Percentiles rank a stretch among this genome's conserved stretches.
These are phyloP conservation scores for Nyctibius grandis DNA, from an alignment of 2,797 vertebrate genomes.

Conservation along the genomic window DNA sequence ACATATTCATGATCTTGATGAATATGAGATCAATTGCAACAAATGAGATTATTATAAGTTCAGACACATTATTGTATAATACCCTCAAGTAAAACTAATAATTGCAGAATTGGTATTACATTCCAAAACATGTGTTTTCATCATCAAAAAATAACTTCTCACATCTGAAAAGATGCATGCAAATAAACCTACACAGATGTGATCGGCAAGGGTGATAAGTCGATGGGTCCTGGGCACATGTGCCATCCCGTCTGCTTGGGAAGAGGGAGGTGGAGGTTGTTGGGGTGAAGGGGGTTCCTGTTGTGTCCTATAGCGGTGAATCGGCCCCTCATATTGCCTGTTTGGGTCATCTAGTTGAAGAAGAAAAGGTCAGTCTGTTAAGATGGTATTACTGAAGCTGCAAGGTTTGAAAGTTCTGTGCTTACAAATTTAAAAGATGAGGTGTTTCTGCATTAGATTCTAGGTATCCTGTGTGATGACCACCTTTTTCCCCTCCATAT, in stretches of 20 bases:
- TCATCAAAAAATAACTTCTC: neutral
- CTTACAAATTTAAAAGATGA: neutral
- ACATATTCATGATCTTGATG: neutral
- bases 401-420: neutral
- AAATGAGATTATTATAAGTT: neutral
- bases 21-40: neutral
- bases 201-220: constrained; percentile 96
- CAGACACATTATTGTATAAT: neutral
- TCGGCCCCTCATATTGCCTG: constrained; percentile 80
- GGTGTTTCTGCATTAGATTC: neutral
- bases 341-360: constrained; percentile 70
- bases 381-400: neutral
- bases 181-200: constrained; percentile 89
- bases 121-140: neutral
- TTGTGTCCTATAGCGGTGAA: constrained; percentile 82
- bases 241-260: constrained; percentile 83
- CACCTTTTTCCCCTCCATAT: neutral
- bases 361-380: neutral
- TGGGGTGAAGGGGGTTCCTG: constrained; percentile 84
- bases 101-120: neutral
- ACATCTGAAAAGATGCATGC: neutral
- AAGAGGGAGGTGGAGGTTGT: constrained; percentile 66
- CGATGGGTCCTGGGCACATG: constrained; percentile 89
- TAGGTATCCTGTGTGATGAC: neutral
- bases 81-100: neutral